Base-by-base conservation (phyloP, 2,113 vertebrate species). In the Hyperopisus bebe region DNA sequence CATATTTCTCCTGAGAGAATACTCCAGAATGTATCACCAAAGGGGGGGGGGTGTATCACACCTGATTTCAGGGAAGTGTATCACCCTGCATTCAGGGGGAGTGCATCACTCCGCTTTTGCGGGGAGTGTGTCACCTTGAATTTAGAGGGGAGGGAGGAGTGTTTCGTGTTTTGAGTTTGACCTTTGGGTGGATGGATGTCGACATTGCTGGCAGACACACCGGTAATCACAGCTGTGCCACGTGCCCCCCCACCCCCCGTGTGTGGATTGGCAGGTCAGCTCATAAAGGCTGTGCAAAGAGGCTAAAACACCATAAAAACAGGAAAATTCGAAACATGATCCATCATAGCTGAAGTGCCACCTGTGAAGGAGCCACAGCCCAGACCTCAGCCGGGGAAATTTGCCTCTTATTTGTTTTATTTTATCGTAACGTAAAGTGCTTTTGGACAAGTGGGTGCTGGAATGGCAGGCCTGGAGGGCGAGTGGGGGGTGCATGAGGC, bases 391-490 rank as follows among this genome's bases (percentile, higher is more conserved):
- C 27, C 7, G 6, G 82, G 55, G 62, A 89, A 74, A 47, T 66
- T 24, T 35, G 58, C 62, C 24, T 27, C n/a, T 47, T 62, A 89
- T 66, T 89, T 44, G 58, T 88, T 70, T 46, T 89, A 77, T 77
- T 80, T 80, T n/a, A 53, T 27, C n/a, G 1, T 50, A 83, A 83
- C 80, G n/a, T 42, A 66, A 70, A 85, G 55, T 84, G 82, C 42
- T 89, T 70, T 86, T 53, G 53, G 19, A n/a, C 83, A 66, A 44
- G 58, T 35, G 51, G 66, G 31, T 86, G 44, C 48, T 70, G 17
- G 50, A 66, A 35, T 2, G 35, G 24, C 66, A 66, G 66, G 27
- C 42, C 3, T 51, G 50, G 50, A 13, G 50, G 50, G 50, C 50
- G 3, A 50, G 11, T 50, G 48, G 48, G 48, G 47, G 48, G 47